Conservation (phyloP, 2,888 invertebrate species). For the Plemyria rubiginata region DNA sequence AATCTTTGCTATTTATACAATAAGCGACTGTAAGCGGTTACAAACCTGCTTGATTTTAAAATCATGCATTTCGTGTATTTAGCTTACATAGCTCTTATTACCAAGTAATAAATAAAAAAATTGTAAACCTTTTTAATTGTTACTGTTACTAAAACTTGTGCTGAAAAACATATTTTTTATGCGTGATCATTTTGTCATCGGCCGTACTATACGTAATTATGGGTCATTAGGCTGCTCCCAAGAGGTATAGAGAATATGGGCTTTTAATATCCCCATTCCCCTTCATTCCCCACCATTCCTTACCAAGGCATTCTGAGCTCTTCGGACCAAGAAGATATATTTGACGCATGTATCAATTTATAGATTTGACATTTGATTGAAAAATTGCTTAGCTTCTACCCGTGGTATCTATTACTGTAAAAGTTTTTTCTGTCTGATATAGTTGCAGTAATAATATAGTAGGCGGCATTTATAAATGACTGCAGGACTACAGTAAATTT, state of each 20-base stretch:
- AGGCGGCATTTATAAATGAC: too few relatives aligned
- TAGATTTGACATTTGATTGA: slow-evolving; percentile 6
- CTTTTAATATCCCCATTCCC: slow-evolving; percentile 67
- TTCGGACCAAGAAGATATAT: slow-evolving; percentile 19
- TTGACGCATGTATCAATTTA: slow-evolving; percentile 8
- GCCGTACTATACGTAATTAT: slow-evolving; percentile 66
- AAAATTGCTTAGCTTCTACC: background rate
- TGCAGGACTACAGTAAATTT: background rate
- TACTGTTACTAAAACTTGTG: too few relatives aligned
- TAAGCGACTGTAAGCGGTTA: too few relatives aligned
- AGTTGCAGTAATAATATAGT: too few relatives aligned
- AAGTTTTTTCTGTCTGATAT: too few relatives aligned
- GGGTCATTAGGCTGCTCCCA: slow-evolving; percentile 76
- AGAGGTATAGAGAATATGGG: slow-evolving; percentile 62
- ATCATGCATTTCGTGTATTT: too few relatives aligned
- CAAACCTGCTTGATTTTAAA: too few relatives aligned
- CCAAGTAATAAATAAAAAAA: too few relatives aligned
- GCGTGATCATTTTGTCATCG: background rate
- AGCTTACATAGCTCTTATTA: too few relatives aligned
- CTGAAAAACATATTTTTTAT: too few relatives aligned
- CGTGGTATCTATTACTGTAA: background rate
- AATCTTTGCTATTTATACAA: too few relatives aligned
- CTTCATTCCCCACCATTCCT: slow-evolving; percentile 13
- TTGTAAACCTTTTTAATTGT: too few relatives aligned
- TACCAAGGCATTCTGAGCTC: slow-evolving; percentile 49